phyloP scores from a whole-genome alignment of 2,888 invertebrate species.

The Hylaea fasciaria region DNA sequence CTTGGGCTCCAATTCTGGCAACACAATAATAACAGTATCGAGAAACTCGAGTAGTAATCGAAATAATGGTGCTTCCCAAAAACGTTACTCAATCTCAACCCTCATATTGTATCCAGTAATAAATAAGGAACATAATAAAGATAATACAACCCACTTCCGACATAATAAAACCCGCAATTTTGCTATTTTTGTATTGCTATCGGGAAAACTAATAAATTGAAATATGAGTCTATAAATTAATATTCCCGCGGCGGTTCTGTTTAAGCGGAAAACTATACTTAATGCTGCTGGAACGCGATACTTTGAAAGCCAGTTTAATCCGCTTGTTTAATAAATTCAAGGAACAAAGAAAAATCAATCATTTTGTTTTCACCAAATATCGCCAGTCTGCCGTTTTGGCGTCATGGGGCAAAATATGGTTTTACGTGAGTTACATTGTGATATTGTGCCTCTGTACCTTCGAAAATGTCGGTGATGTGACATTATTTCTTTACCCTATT shows the following conservation, averaged over 20 bases:
- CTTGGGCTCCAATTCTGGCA: not conserved
- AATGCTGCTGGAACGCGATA: not conserved
- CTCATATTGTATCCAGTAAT: slow-evolving; percentile 13
- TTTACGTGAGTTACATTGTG: no score
- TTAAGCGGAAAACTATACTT: slow-evolving; percentile 3
- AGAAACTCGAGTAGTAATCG: not conserved
- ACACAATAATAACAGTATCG: not conserved
- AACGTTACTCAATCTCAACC: slow-evolving; percentile 5
- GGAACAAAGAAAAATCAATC: no score
- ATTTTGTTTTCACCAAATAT: no score
- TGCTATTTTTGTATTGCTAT: slow-evolving; percentile 7
- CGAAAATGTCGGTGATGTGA: no score
- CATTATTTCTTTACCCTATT: no score
- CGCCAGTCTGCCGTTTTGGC: no score
- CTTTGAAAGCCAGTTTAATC: not conserved
- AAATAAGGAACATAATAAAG: slow-evolving; percentile 14
- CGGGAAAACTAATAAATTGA: slow-evolving; percentile 16
- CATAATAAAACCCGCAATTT: slow-evolving; percentile 7
- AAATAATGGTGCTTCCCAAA: slow-evolving; percentile 9
- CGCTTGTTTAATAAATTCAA: no score
- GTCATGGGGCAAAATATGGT: no score
- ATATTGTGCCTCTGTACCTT: no score
- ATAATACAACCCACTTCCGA: slow-evolving; percentile 3
- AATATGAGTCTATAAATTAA: slow-evolving; percentile 8
- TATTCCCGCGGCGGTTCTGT: not conserved